Percentiles rank a stretch among this genome's conserved stretches.
These are phyloP conservation scores for Chromis chromis DNA, from an alignment of 2,797 vertebrate species.

Conservation along the genomic window DNA sequence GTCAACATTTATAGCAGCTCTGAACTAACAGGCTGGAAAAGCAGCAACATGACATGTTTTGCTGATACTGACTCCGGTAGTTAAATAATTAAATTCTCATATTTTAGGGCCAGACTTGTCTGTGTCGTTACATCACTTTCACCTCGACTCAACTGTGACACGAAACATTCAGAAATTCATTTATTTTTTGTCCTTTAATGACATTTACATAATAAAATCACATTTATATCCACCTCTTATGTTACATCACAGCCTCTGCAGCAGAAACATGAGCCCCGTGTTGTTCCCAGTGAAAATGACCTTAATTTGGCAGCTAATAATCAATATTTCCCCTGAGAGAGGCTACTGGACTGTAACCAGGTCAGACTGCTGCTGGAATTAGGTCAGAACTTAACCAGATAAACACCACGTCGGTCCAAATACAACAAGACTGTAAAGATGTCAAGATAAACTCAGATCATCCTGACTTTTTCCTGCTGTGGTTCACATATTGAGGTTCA, in stretches of 20 bases:
- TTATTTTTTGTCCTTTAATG: too few species aligned
- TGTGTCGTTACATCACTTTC: slow-evolving; percentile 29
- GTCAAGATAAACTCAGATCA: not conserved
- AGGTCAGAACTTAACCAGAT: not conserved
- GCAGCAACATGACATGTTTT: slow-evolving; percentile 35
- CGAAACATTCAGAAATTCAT: not conserved
- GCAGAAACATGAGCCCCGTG: too few species aligned
- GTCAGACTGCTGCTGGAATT: slow-evolving; percentile 7
- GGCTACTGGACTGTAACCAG: not conserved
- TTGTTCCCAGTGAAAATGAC: not conserved
- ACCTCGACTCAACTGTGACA: slow-evolving; percentile 20
- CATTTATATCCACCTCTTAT: too few species aligned
- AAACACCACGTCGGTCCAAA: not conserved
- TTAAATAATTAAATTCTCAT: slow-evolving; percentile 46
- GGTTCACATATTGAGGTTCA: too few species aligned
- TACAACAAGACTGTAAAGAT: not conserved
- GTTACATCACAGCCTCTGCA: too few species aligned
- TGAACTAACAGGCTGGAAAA: slow-evolving; percentile 48
- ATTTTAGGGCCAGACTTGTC: slow-evolving; percentile 12
- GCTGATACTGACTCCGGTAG: slow-evolving; percentile 4
- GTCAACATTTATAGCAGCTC: slow-evolving; percentile 41
- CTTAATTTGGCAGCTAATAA: not conserved
- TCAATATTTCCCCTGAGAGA: slow-evolving; percentile 1
- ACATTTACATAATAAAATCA: too few species aligned
- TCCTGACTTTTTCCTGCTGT: too few species aligned